Base-by-base conservation (phyloP, 2,113 vertebrate species). In the Carlito syrichta region DNA sequence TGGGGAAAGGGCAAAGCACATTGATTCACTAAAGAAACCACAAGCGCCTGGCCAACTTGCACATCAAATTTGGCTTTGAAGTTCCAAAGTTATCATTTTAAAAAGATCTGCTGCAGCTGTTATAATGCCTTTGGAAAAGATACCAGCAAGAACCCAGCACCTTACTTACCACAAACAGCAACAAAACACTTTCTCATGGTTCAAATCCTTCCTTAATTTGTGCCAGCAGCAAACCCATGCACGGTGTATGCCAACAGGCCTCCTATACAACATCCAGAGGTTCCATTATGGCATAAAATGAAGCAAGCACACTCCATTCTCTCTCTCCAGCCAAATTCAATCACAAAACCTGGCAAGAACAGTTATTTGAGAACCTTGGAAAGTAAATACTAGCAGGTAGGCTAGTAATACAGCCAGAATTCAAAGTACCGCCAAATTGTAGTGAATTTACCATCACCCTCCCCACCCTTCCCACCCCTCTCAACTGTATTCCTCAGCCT, bases 41-140 rank as follows among this genome's bases (percentile, higher is more conserved):
- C 83, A 96, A 89, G 66, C 32, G n/a, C 85, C 93, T 95, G 71
- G 81, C 69, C 81, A 95, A 92, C 54, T 22, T 73, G 76, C 40
- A 85, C 54, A 89, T 93, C 58, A 96, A 69, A 92, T n/a, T 92
- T 90, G 69, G 27, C 68, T 63, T 83, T 91, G 58, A 86, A 50
- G 12, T 78, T 91, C 50, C 45, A 76, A 86, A 85, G 83, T 69
- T 83, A 92, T 13, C 74, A 81, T 63, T 94, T 66, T 56, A 40
- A 74, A 91, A 86, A 73, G 35, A 83, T 56, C 56, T 84, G 27
- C 58, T 62, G 2, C 32, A 23, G 45, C 45, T 74, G 62, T 87
- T 81, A 32, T 90, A 78, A 56, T 32, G 11, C 43, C 58, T 83
- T 50, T 76, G 30, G 35, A 82, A 76, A 85, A 84, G 54, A 88